Conservation (phyloP, 2,797 vertebrate genomes). For the Falco cherrug region DNA sequence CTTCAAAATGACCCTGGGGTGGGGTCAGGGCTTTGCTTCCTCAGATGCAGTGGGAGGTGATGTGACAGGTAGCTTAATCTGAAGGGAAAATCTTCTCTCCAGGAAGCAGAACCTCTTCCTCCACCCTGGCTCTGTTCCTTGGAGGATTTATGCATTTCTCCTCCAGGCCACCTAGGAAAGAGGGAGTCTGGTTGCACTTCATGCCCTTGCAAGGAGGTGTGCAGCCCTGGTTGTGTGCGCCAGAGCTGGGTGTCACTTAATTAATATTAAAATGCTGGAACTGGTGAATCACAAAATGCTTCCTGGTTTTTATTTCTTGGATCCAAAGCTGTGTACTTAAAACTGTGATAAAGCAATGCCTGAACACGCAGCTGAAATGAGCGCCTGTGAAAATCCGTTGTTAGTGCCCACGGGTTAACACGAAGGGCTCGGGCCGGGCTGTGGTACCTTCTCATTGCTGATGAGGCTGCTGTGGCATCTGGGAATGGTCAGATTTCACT, state of each 20-base stretch:
- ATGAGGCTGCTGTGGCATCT: neutral
- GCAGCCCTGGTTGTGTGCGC: rapidly evolving
- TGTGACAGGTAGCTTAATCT: neutral
- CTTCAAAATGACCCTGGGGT: neutral
- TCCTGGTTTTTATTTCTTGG: neutral
- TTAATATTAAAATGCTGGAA: neutral
- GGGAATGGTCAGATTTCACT: neutral
- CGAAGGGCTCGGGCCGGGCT: neutral
- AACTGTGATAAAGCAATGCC: rapidly evolving
- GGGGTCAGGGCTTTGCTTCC: neutral
- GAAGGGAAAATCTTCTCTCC: neutral
- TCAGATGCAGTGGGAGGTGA: neutral
- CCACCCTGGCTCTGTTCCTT: neutral
- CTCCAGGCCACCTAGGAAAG: neutral
- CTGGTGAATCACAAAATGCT: neutral
- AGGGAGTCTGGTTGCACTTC: neutral
- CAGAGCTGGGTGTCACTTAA: neutral
- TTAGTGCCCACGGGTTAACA: neutral
- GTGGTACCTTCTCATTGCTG: neutral
- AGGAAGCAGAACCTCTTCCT: neutral
- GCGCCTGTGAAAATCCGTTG: neutral
- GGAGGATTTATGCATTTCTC: neutral
- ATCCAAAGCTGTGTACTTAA: neutral
- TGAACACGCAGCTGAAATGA: rapidly evolving
- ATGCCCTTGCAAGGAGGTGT: neutral